Conservation (phyloP, 2,113 vertebrate species). For the Crotalus helleri region DNA sequence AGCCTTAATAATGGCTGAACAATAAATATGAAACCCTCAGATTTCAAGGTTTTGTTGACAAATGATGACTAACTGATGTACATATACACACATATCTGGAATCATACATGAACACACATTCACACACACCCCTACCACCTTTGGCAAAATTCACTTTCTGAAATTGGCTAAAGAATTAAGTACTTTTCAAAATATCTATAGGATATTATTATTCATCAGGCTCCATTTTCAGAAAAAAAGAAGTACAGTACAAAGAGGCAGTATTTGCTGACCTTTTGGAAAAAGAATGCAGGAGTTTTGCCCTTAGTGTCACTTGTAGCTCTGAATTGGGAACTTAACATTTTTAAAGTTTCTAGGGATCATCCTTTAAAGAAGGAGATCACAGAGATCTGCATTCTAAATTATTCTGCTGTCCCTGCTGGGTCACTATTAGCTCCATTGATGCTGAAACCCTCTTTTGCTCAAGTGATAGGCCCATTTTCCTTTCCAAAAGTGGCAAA, state of each 20-base stretch:
- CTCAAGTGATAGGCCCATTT: conserved; percentile 39
- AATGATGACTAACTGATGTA: conserved; percentile 14
- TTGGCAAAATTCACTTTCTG: not conserved
- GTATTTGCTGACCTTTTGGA: conserved; percentile 43
- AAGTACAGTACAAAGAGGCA: conserved; percentile 19
- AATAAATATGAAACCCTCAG: conserved; percentile 51
- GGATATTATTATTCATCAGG: conserved; percentile 41
- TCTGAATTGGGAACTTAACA: conserved; percentile 46
- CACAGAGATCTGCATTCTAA: conserved; percentile 48
- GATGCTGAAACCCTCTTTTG: conserved; percentile 41
- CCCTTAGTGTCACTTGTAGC: conserved; percentile 39
- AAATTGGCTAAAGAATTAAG: conserved; percentile 35
- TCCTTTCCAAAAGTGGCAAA: conserved; percentile 33
- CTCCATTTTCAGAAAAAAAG: conserved; percentile 34
- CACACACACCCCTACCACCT: not conserved
- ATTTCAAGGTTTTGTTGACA: conserved; percentile 38
- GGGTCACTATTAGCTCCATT: conserved; percentile 38
- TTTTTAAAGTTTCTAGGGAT: conserved; percentile 56
- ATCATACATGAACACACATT: not conserved
- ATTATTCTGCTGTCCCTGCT: conserved; percentile 41
- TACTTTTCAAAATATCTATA: conserved; percentile 38
- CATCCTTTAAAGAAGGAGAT: conserved; percentile 43
- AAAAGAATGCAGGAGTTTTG: conserved; percentile 55
- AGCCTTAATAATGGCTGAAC: conserved; percentile 7
- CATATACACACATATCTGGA: not conserved